These are phyloP conservation scores for Papilio dardanus DNA, from an alignment of 1,140 invertebrate genomes.

Conservation along the genomic window DNA sequence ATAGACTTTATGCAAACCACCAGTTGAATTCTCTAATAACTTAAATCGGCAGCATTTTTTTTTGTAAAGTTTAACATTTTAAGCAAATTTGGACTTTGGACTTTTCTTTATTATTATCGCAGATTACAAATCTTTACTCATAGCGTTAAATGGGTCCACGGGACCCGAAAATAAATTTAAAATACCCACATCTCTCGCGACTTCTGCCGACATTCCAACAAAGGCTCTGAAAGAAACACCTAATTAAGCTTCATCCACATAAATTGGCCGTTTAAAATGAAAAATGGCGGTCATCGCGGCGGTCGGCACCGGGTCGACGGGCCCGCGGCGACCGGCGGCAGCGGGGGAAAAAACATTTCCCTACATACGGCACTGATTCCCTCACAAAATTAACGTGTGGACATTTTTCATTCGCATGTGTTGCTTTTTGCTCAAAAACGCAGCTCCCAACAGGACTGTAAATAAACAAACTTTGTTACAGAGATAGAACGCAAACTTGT, in stretches of 20 bases:
- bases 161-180: constrained; percentile 28
- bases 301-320: not conserved
- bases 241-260: constrained; percentile 51
- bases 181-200: constrained; percentile 31
- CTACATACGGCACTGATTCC: constrained; percentile 40
- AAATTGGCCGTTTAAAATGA: constrained; percentile 51
- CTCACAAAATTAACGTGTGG: constrained; percentile 38
- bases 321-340: not conserved
- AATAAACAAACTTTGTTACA: constrained; percentile 29
- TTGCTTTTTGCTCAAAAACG: constrained; percentile 34
- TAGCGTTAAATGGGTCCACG: not conserved
- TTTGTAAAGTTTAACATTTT: not conserved
- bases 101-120: not conserved
- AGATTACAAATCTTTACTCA: not conserved
- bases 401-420: constrained; percentile 39
- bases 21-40: not conserved
- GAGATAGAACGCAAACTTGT: not conserved
- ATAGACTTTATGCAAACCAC: too few relatives aligned
- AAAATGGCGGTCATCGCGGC: constrained; percentile 44
- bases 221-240: constrained; percentile 43
- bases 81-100: not conserved
- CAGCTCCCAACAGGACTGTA: constrained; percentile 1
- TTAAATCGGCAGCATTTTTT: not conserved
- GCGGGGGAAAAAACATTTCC: constrained; percentile 30
- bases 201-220: constrained; percentile 29